Evolutionary conservation across 2,797 vertebrate genomes (phyloP).

Genomic region (Anabacerthia variegaticeps): DNA sequence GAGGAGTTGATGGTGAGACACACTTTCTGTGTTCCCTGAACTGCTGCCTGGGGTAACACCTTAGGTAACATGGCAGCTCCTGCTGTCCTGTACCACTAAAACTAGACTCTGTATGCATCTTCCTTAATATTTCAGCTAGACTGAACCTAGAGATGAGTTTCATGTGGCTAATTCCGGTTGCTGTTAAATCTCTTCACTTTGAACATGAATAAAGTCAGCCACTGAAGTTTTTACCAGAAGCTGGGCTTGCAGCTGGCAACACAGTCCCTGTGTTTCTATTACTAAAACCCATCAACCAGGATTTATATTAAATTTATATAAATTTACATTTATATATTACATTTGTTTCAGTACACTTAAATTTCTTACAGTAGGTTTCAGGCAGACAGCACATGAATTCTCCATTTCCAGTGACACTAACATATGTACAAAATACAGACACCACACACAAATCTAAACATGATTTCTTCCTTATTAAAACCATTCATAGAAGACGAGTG

Average conservation of each 20-base stretch:
- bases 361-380: slow-evolving; percentile 1
- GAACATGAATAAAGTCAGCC: not conserved
- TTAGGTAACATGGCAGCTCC: not conserved
- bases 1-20: not conserved
- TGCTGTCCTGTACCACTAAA: not conserved
- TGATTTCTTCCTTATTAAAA: not conserved
- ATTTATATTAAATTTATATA: not conserved
- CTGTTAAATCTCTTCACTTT: not conserved
- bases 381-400: slow-evolving; percentile 2
- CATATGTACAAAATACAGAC: not conserved
- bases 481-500: not conserved
- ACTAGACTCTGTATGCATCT: not conserved
- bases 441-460: not conserved
- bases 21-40: not conserved
- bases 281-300: not conserved
- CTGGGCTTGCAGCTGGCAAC: not conserved
- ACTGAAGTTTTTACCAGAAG: not conserved
- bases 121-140: not conserved
- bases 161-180: not conserved
- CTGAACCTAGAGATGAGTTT: not conserved
- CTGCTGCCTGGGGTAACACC: not conserved
- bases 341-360: not conserved
- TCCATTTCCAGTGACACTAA: slow-evolving; percentile 2
- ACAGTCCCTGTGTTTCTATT: not conserved
- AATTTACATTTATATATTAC: not conserved